Percentiles rank a stretch among this genome's conserved stretches.
phyloP scores from a whole-genome alignment of 2,113 vertebrate species.

The Phaethornis superciliosus region DNA sequence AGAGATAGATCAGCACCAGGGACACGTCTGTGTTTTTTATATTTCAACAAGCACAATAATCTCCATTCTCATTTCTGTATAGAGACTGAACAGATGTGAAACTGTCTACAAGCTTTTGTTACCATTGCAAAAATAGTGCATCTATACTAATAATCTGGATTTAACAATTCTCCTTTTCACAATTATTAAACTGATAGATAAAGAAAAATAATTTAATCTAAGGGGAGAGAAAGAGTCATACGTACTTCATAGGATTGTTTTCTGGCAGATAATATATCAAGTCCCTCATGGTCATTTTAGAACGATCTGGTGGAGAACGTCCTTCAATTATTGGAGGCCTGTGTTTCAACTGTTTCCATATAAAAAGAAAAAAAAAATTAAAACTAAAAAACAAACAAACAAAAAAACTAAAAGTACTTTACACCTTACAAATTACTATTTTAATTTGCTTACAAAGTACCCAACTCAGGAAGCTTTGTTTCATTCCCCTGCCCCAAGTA shows the following conservation, averaged over 20 bases:
- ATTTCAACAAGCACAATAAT: not conserved
- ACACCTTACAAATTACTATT: not conserved
- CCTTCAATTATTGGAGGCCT: constrained; percentile 77
- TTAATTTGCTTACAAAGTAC: not conserved
- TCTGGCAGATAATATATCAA: constrained; percentile 92
- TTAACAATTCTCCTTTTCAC: not conserved
- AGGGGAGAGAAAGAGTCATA: not conserved
- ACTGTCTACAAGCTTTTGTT: not conserved
- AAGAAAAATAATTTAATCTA: not conserved
- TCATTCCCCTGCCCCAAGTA: not conserved
- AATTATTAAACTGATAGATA: not conserved
- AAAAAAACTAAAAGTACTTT: not conserved
- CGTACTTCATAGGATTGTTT: constrained; percentile 95
- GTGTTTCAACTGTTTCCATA: constrained; percentile 78
- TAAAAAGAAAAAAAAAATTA: not conserved
- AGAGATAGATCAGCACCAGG: not conserved
- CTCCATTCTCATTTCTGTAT: not conserved
- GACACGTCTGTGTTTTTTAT: not conserved
- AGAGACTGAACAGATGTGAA: not conserved
- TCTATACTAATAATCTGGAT: not conserved
- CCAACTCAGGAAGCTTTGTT: not conserved
- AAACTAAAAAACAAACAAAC: not conserved
- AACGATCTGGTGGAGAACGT: constrained; percentile 80
- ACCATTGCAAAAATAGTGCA: not conserved
- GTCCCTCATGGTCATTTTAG: constrained; percentile 98